These are phyloP conservation scores for Lagopus muta DNA, from an alignment of 2,113 vertebrate species.

Conservation along the genomic window DNA sequence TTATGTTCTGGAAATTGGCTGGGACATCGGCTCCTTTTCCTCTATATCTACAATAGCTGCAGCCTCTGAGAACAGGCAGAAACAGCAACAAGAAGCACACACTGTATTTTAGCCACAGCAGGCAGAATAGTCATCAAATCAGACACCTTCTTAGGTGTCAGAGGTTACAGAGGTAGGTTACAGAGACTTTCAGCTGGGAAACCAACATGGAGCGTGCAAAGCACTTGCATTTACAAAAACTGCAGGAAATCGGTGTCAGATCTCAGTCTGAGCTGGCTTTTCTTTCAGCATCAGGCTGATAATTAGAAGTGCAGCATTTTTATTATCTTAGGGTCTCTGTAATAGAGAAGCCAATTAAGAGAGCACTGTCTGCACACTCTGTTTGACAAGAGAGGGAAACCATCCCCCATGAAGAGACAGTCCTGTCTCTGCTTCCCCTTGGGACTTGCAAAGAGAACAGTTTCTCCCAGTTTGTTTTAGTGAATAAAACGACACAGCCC, in stretches of 20 bases:
- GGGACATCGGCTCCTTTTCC: not conserved
- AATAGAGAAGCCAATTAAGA: not conserved
- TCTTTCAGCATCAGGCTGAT: not conserved
- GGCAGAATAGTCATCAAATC: not conserved
- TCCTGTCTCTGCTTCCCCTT: not conserved
- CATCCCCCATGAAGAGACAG: not conserved
- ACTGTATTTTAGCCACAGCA: not conserved
- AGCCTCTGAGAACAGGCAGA: not conserved
- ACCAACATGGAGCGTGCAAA: not conserved
- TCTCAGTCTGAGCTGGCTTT: not conserved
- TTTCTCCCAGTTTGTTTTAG: not conserved
- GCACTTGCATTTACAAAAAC: not conserved
- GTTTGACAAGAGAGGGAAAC: not conserved
- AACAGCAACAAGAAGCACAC: not conserved
- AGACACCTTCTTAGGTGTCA: not conserved
- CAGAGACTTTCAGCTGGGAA: not conserved
- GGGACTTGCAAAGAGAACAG: not conserved
- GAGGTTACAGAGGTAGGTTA: not conserved
- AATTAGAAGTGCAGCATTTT: not conserved
- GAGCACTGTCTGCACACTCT: not conserved
- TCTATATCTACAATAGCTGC: not conserved
- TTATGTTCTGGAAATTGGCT: not conserved
- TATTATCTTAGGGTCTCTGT: not conserved
- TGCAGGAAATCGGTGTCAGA: not conserved
- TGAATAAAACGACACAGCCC: not conserved